Base-by-base conservation (phyloP, 2,113 vertebrate genomes). In the Geococcyx californianus region DNA sequence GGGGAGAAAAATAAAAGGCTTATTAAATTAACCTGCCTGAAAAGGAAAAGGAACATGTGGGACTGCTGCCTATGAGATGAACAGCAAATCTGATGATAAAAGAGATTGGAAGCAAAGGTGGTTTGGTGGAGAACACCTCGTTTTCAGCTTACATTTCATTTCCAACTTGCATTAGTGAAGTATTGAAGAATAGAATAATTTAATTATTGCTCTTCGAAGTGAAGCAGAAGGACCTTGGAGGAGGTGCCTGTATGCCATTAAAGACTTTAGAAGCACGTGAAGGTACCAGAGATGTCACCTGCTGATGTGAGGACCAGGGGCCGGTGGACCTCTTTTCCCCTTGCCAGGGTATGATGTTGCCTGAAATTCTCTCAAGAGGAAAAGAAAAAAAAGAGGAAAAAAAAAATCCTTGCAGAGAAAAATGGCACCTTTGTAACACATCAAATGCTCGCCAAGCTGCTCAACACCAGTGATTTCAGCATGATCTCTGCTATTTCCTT, bases 1-100 rank as follows among this genome's bases (percentile, higher is more conserved):
- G 16, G 1, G 14, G 49, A 51, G 34, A 18, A 38, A 47, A 85
- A 59, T 58, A 92, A 85, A 95, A 97, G 28, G 70, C 68, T 87
- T 78, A 84, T 88, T 95, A 94, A 95, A 97, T 97, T 95, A 97
- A 97, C 87, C 84, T 92, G 85, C 84, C 93, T 95, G 49, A 88
- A 93, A 95, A 69, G 75, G 67, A 90, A 94, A 75, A 91, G 31
- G 33, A 92, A 82, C 29, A 7, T 49, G 76, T 73, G 80, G 80
- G 85, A 94, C 90, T 91, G 84, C 93, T 97, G 77, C 34, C 25
- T 87, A 83, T 42, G 89, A 96, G 90, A 95, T 93, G 91, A 97
- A 63, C 95, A 93, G 85, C 74, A 97, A 90, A 97, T 81, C 86
- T 95, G 93, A 93, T 91, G 94, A 89, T 91, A 90, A 94, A 93